These are phyloP conservation scores for Paratrypauchen microcephalus DNA, from an alignment of 2,797 vertebrate genomes.

Conservation along the genomic window DNA sequence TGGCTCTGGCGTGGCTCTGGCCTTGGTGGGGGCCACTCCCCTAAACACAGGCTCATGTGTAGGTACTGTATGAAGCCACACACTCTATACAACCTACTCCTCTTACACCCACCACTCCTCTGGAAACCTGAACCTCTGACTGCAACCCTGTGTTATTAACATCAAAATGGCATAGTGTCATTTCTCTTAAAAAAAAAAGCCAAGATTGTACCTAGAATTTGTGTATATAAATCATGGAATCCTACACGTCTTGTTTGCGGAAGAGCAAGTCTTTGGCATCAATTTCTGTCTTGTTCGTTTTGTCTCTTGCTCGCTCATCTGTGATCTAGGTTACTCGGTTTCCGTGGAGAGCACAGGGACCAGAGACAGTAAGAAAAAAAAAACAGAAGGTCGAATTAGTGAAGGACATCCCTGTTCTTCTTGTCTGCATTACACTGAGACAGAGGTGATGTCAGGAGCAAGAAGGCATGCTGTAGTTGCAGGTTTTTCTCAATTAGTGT, in stretches of 20 bases:
- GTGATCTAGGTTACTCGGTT: conserved; percentile 84
- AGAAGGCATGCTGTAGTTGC: neutral
- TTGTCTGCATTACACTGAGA: conserved; percentile 59
- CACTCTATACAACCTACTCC: conserved; percentile 63
- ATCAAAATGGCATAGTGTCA: conserved; percentile 6
- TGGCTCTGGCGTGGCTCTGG: conserved; percentile 71
- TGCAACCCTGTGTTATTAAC: conserved; percentile 3
- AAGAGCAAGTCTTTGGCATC: conserved; percentile 21
- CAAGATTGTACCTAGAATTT: conserved; percentile 57
- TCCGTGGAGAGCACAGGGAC: conserved; percentile 78
- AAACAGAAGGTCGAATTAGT: conserved; percentile 78
- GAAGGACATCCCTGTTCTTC: conserved; percentile 80
- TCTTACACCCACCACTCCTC: conserved; percentile 46
- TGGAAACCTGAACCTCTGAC: conserved; percentile 52
- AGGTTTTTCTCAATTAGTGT: neutral
- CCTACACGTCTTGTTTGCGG: conserved; percentile 32
- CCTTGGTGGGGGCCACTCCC: conserved; percentile 73
- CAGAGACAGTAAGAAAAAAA: conserved; percentile 51
- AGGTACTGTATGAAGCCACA: conserved; percentile 67
- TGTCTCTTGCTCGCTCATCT: conserved; percentile 47
- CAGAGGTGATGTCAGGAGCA: conserved; percentile 19
- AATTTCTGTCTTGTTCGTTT: conserved; percentile 19
- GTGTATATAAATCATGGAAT: conserved; percentile 45
- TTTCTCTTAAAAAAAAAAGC: too few species aligned
- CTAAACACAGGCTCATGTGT: conserved; percentile 73